phyloP scores from a whole-genome alignment of 1,140 invertebrate genomes.

The Papilio polytes region DNA sequence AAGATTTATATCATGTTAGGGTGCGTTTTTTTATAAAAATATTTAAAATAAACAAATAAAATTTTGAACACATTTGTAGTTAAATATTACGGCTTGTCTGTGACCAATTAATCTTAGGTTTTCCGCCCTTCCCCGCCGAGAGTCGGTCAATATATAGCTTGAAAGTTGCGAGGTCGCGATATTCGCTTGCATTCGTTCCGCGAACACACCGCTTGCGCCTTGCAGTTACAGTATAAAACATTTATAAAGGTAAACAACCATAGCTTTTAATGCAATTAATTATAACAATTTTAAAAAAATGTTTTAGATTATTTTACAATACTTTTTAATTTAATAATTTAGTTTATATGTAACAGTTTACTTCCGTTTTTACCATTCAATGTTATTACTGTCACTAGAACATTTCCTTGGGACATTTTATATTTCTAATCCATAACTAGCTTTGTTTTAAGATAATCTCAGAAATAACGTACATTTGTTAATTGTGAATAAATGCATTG shows the following conservation, averaged over 20 bases:
- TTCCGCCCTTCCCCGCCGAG: constrained; percentile 62
- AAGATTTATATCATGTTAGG: neutral
- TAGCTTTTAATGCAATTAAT: constrained; percentile 3
- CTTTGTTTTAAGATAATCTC: neutral
- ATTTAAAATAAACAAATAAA: neutral
- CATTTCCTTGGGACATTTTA: constrained; percentile 4
- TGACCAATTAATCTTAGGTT: constrained; percentile 51
- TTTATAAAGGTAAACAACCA: constrained; percentile 44
- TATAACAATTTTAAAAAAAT: constrained; percentile 47
- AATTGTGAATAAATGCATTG: neutral
- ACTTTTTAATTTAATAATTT: neutral
- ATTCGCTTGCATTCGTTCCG: constrained; percentile 59
- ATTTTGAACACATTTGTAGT: neutral
- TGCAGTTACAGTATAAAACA: constrained; percentile 30
- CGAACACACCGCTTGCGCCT: constrained; percentile 42
- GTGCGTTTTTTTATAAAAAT: neutral
- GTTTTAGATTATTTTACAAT: neutral
- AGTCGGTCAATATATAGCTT: constrained; percentile 65
- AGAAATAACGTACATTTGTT: neutral
- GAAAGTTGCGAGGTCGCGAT: constrained; percentile 57
- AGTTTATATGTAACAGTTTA: neutral
- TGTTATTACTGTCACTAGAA: neutral
- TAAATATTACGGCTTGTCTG: constrained; percentile 9
- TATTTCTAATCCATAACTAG: neutral
- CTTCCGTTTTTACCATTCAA: neutral